A percentile compares a stretch with the other conserved stretches of the same genome.
Conservation (phyloP, 2,888 invertebrate genomes). For the Sepiola atlantica region DNA sequence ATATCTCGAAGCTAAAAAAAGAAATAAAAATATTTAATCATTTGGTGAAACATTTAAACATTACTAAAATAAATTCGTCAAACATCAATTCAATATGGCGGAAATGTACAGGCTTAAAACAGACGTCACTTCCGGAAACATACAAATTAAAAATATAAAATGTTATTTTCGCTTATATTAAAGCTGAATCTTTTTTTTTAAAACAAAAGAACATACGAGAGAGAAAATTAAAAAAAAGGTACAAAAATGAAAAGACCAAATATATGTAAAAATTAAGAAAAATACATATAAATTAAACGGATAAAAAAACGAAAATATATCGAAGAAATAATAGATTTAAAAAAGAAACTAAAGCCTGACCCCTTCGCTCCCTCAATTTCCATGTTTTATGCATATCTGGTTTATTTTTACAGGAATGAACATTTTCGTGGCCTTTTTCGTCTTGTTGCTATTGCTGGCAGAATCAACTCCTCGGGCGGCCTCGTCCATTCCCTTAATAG, state of each 20-base stretch:
- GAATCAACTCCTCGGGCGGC: constrained; percentile 74
- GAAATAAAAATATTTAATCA: too few relatives aligned
- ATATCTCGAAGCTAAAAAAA: too few relatives aligned
- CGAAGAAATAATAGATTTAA: neutral
- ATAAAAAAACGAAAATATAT: neutral
- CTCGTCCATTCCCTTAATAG: constrained; percentile 70
- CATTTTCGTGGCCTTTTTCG: constrained; percentile 74
- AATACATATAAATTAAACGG: too few relatives aligned
- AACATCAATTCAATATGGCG: too few relatives aligned
- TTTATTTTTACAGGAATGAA: constrained; percentile 71
- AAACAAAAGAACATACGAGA: too few relatives aligned
- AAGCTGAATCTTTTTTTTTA: too few relatives aligned
- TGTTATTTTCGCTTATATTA: too few relatives aligned
- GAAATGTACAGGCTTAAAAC: too few relatives aligned
- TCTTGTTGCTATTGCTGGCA: constrained; percentile 72
- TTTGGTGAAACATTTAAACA: too few relatives aligned
- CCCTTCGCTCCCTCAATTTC: constrained; percentile 37
- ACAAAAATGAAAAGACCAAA: neutral
- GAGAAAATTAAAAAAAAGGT: neutral
- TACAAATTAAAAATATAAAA: too few relatives aligned
- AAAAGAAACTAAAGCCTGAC: neutral
- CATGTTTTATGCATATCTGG: constrained; percentile 44
- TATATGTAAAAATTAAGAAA: neutral
- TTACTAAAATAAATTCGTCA: too few relatives aligned
- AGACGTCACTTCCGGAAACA: too few relatives aligned